These are phyloP conservation scores for Heliconius eleuchia DNA, from an alignment of 1,140 invertebrate genomes.

Conservation along the genomic window DNA sequence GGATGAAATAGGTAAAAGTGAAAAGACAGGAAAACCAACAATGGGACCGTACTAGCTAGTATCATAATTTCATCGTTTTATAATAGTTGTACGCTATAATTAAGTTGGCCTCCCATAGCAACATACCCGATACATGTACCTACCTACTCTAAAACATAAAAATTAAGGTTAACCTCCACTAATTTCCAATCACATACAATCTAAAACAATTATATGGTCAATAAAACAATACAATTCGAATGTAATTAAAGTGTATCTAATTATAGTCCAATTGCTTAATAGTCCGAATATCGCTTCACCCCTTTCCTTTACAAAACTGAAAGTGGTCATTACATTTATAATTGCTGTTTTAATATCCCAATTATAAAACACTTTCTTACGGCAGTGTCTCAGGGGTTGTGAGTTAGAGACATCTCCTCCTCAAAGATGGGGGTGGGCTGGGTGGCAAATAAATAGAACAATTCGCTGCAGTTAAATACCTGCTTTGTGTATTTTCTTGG, in stretches of 20 bases:
- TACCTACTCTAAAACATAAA: background rate
- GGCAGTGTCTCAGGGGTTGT: conserved; percentile 36
- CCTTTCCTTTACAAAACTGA: background rate
- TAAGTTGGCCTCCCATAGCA: too few relatives aligned
- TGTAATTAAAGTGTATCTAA: background rate
- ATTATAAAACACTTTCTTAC: conserved; percentile 36
- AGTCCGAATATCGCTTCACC: conserved; percentile 3
- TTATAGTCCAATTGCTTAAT: conserved; percentile 8
- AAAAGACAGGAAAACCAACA: too few relatives aligned
- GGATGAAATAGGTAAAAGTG: too few relatives aligned
- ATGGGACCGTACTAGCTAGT: too few relatives aligned
- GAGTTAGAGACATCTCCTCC: conserved; percentile 40
- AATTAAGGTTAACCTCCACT: background rate
- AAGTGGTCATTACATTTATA: conserved; percentile 9
- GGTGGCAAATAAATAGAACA: conserved; percentile 32
- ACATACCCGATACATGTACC: background rate
- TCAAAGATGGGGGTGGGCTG: background rate
- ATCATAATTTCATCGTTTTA: too few relatives aligned
- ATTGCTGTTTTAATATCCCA: conserved; percentile 7
- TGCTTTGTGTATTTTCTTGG: conserved; percentile 20
- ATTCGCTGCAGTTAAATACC: conserved; percentile 32
- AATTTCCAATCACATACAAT: background rate
- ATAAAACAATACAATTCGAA: background rate
- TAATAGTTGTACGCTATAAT: too few relatives aligned
- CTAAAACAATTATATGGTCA: background rate